Percentiles rank a stretch among this genome's conserved stretches.
phyloP scores from a whole-genome alignment of 2,113 vertebrate genomes.

The Agapornis roseicollis region DNA sequence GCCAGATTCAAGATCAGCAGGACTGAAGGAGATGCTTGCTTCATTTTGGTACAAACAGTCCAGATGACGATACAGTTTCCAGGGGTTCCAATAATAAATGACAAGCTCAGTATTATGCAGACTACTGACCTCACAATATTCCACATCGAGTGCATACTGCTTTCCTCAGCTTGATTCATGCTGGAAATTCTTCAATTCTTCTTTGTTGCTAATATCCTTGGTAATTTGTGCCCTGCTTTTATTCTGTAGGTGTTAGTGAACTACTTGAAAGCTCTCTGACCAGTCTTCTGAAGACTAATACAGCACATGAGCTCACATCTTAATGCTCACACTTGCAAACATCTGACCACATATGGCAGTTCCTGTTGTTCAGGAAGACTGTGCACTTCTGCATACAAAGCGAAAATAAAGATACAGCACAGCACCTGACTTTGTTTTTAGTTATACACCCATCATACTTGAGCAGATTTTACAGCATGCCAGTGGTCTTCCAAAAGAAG shows the following conservation, averaged over 20 bases:
- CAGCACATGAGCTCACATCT: not conserved
- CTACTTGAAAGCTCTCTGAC: not conserved
- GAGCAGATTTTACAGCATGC: not conserved
- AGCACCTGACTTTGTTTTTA: not conserved
- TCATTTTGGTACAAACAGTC: constrained; percentile 58
- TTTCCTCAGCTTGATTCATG: constrained; percentile 44
- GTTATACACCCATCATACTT: not conserved
- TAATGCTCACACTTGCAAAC: not conserved
- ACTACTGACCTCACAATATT: constrained; percentile 21
- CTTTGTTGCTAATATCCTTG: not conserved
- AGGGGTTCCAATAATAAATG: constrained; percentile 69
- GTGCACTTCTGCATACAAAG: not conserved
- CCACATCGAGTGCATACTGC: not conserved
- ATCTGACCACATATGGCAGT: not conserved
- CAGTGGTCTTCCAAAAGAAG: not conserved
- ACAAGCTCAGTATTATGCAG: constrained; percentile 46
- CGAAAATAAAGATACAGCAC: not conserved
- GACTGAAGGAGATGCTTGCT: constrained; percentile 62
- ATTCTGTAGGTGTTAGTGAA: not conserved
- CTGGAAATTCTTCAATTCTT: not conserved
- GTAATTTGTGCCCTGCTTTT: not conserved
- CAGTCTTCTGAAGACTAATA: not conserved
- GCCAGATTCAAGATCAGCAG: constrained; percentile 75
- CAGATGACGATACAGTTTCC: constrained; percentile 71
- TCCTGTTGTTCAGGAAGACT: not conserved